Evolutionary conservation across 1,140 invertebrate genomes (phyloP), one percentile per base, ranked within the genome.

Genomic region (Trachymyrmex cornetzi): DNA sequence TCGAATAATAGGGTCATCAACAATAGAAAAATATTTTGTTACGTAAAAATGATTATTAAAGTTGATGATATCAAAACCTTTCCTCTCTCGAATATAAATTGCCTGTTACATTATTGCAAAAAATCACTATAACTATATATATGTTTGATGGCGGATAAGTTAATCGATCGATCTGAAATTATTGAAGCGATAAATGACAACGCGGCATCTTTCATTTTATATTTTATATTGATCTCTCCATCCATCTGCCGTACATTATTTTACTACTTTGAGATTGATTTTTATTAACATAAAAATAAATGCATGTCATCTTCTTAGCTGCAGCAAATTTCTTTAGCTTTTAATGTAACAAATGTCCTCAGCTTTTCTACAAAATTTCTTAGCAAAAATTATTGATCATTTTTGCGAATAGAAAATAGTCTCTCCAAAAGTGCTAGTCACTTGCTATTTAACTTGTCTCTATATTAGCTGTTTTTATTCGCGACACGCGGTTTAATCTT

Each of bases 51-150:
- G 30, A 11, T 30, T 24, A 24, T 22, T 44, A 81, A 48, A 16
- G 12, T 72, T 7, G 6, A 61, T 61, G 12, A 12, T 22, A 53
- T 24, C 19, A 14, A 24, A 11, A 27, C 16, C 22, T 44, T 57
- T 59, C 44, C 11, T 44, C 19, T n/a, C 14, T 74, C 3, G n/a
- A 72, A 59, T 72, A 81, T 24, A 72, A 82, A 82, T 66, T 30
- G 3, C 14, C 2, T 53, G 27, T 79, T 9, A 30, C 12, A 50
- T 66, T 66, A 9, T 53, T 48, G 12, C 59, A n/a, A 53, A 57
- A 11, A 12, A 38, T 24, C 2, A 2, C 9, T 34, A 0, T 3
- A 5, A 19, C 12, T 48, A n/a, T 2, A 3, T 16, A 3, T 16
- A 34, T n/a, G 1, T 79, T 6, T n/a, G 3, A n/a, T 5, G 3